Evolutionary conservation across 2,113 vertebrate genomes (phyloP), one percentile per base, ranked within the genome.

Genomic region (Neoarius graeffei): DNA sequence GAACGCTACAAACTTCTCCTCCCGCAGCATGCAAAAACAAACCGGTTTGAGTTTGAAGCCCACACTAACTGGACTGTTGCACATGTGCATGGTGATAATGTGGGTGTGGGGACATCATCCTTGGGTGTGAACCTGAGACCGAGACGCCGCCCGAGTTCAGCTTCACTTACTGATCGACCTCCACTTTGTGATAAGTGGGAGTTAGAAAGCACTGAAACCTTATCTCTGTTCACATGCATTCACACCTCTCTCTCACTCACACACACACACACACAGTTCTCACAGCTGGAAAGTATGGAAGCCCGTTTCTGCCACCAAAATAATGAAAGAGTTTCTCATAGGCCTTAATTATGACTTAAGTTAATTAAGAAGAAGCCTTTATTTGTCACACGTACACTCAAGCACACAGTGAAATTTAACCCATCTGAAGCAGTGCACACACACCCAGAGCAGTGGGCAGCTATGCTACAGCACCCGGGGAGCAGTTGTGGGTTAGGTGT

Each of bases 181-280:
- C 71, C 59, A 86, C 62, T 86, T 64, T 48, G 23, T 42, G 86
- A 91, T 88, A 87, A 89, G 79, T 48, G 60, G 54, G 64, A 54
- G 69, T 42, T 80, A 77, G 20, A 85, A 81, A 77, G 50, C 56
- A 86, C 8, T 83, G 35, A 66, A 89, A 50, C 17, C 88, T 87
- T 91, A 89, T 91, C 90, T 82, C 13, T 59, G 11, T 13, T 52
- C 15, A 73, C 82, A 88, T 59, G 17, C 54, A 20, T 76, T 77
- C 89, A 90, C 77, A 59, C 48, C 2, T 7, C 13, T 30, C 23
- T 30, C 35, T 23, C 30, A 42, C 30, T 42, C 15, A 73, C 30
- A 73, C 69, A 19, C 73, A 42, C 69, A 35, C 69, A 42, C 30
- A 77, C 20, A 77, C 15, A n/a, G 74, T n/a, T 57, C n/a, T 30